These are phyloP conservation scores for Azorinus chamasolen DNA, from an alignment of 2,888 invertebrate genomes.

Conservation along the genomic window DNA sequence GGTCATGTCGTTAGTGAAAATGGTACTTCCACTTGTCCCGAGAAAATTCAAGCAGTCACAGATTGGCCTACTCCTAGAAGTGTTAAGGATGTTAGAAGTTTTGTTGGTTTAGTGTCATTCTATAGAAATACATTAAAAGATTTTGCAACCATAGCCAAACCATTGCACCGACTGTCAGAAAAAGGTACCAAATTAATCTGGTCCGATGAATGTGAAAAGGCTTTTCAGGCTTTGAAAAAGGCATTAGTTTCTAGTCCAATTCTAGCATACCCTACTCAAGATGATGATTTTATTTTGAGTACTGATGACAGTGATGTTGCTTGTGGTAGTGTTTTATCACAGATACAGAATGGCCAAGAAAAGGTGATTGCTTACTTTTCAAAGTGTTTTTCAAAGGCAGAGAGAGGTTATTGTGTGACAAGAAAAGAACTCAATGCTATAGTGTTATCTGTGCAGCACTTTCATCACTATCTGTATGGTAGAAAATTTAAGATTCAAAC, in stretches of 20 bases:
- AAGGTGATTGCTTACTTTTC: constrained; percentile 17
- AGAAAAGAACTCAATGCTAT: constrained; percentile 7
- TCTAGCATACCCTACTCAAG: constrained; percentile 14
- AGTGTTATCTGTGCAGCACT: constrained; percentile 2
- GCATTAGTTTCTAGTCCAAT: constrained; percentile 9
- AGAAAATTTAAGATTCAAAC: constrained; percentile 3
- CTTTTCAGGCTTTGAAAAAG: constrained; percentile 14
- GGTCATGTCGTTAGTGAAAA: constrained; percentile 17
- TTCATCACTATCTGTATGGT: constrained; percentile 14
- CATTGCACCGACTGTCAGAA: constrained; percentile 22
- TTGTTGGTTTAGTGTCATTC: constrained; percentile 29
- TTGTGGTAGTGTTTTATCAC: no score
- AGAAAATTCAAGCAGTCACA: constrained; percentile 2
- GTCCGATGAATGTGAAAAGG: constrained; percentile 19
- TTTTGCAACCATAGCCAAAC: constrained; percentile 26
- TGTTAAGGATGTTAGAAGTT: constrained; percentile 28
- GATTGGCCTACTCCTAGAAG: constrained; percentile 40
- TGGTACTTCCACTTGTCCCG: background rate
- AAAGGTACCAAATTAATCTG: constrained; percentile 17
- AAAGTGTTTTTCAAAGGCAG: constrained; percentile 15
- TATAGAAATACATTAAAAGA: constrained; percentile 31
- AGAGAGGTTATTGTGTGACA: constrained; percentile 15
- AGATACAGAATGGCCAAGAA: constrained; percentile 28
- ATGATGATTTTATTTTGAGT: constrained; percentile 21
- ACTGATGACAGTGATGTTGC: no score